Evolutionary conservation across 2,888 invertebrate genomes (phyloP).

Genomic region (Papilio elwesi): DNA sequence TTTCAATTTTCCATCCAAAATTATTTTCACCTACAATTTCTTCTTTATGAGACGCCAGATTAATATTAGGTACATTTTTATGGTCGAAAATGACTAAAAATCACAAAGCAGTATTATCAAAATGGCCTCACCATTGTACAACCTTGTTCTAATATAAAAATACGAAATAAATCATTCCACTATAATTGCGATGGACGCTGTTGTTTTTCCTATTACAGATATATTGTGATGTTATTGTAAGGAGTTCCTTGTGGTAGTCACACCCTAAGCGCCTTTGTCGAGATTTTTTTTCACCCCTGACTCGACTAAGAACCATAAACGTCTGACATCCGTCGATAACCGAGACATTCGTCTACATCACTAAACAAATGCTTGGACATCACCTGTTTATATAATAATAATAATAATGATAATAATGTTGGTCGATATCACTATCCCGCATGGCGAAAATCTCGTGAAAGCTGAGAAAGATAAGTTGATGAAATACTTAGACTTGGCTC

Average conservation of each 20-base stretch:
- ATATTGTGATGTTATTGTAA: constrained; percentile 32
- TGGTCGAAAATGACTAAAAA: too few species aligned
- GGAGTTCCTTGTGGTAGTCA: constrained; percentile 19
- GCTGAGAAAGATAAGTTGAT: too few species aligned
- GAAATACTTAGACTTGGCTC: too few species aligned
- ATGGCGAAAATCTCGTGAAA: too few species aligned
- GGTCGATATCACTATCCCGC: too few species aligned
- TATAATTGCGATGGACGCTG: not conserved
- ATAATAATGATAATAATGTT: too few species aligned
- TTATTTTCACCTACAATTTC: too few species aligned
- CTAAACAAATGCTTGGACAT: constrained; percentile 1
- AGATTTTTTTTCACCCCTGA: constrained; percentile 23
- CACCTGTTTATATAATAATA: constrained; percentile 1
- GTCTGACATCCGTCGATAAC: constrained; percentile 24
- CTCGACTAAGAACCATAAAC: constrained; percentile 16
- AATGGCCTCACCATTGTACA: not conserved
- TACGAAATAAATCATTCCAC: not conserved
- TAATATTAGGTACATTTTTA: too few species aligned
- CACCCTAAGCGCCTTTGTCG: constrained; percentile 7
- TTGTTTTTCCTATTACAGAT: constrained; percentile 30
- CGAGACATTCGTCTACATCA: constrained; percentile 20
- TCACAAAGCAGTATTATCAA: too few species aligned
- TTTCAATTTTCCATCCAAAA: too few species aligned
- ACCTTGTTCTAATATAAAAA: not conserved
- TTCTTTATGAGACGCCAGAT: too few species aligned